Evolutionary conservation across 2,888 invertebrate genomes (phyloP), one percentile per base, ranked within the genome.

Genomic region (Ormyrus nitidulus): DNA sequence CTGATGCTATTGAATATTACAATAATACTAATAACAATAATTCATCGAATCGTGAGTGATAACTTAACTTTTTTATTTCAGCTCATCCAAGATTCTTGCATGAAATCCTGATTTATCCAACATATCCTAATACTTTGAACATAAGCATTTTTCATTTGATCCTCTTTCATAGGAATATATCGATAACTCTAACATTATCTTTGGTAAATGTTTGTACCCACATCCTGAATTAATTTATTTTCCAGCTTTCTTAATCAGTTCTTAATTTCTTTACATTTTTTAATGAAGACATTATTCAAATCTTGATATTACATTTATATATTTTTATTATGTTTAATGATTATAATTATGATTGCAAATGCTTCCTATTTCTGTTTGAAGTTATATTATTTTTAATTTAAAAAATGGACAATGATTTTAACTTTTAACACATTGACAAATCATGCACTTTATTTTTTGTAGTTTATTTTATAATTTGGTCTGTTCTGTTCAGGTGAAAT

Each of bases 401-500:
- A 10, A 1, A 59, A 51, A 7, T 48, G 0, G 48, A 19, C 19
- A 34, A 4, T 34, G 34, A 34, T 3, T 4, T 34, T 34, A 34
- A 34, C 34, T 34, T 34, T 34, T 34, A 53, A 49, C 68, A 54
- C 0, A 75, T 75, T 66, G 11, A 66, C 62, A 76, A 56, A 73
- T 65, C 54, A 53, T 66, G 59, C 58, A 72, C 3, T 66, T 58
- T 74, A 5, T 75, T 66, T 72, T 64, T 66, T 54, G 61, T 51
- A 61, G 56, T 83, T 79, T 76, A 81, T 79, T 84, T 74, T 81
- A 84, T 87, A 80, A 86, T 88, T 88, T 90, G 88, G 88, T 90
- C 89, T 90, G 89, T 90, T 90, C 90, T 90, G 88, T 90, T 90
- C 90, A 90, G 90, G 90, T 90, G 85, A 89, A 87, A 86, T 88